A percentile compares a stretch with the other conserved stretches of the same genome.
Conservation (phyloP, 2,888 invertebrate species). For the Ceriagrion tenellum region DNA sequence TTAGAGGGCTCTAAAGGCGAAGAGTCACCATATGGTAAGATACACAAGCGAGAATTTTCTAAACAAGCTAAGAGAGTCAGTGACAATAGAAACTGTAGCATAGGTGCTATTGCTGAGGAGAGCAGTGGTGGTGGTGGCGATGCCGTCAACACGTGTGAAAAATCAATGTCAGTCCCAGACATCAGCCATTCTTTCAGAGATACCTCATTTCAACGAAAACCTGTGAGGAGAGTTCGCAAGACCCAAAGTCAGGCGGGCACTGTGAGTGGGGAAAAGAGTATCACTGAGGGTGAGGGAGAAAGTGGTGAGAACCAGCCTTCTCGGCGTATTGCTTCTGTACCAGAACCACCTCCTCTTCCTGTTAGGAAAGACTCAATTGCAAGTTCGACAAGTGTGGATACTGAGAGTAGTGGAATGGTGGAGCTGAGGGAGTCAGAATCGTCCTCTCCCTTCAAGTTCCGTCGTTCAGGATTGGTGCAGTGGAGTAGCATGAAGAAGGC, state of each 20-base stretch:
- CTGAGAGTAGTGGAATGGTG: background rate
- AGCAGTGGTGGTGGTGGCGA: background rate
- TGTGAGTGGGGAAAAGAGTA: background rate
- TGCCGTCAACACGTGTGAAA: background rate
- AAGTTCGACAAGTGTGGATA: constrained; percentile 72
- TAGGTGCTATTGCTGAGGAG: background rate
- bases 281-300: background rate
- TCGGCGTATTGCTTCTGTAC: constrained; percentile 73
- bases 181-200: background rate
- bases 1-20: background rate
- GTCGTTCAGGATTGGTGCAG: background rate
- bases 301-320: background rate
- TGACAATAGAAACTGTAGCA: background rate
- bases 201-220: background rate
- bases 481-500: constrained; percentile 49
- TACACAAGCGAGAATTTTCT: constrained; percentile 68
- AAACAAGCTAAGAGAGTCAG: constrained; percentile 74
- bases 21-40: constrained; percentile 71
- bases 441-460: background rate
- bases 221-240: background rate
- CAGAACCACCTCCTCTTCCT: constrained; percentile 82
- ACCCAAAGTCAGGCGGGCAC: background rate
- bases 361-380: constrained; percentile 84
- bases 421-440: background rate
- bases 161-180: constrained; percentile 8